A percentile compares a stretch with the other conserved stretches of the same genome.
Evolutionary conservation across 2,113 vertebrate species (phyloP).

Genomic region (Amia ocellicauda): DNA sequence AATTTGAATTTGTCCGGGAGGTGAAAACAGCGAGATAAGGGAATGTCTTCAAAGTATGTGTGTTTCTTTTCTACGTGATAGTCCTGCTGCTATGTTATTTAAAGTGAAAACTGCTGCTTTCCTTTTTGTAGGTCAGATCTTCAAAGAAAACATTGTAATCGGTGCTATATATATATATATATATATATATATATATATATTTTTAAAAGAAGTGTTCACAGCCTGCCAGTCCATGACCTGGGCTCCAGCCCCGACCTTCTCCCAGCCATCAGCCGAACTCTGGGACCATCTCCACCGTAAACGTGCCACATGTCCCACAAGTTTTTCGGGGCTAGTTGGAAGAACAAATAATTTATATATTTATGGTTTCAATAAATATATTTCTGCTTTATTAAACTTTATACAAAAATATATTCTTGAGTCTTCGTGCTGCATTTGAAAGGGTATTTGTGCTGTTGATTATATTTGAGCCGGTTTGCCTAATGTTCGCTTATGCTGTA

Average conservation of each 20-base stretch:
- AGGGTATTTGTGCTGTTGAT: background rate
- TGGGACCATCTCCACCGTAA: background rate
- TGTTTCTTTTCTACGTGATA: too few relatives aligned
- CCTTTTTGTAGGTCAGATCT: conserved; percentile 18
- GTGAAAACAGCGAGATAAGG: too few relatives aligned
- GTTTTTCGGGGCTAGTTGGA: conserved; percentile 33
- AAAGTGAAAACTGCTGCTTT: conserved; percentile 26
- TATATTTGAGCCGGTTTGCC: too few relatives aligned
- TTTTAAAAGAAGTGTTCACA: too few relatives aligned
- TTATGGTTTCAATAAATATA: conserved; percentile 68
- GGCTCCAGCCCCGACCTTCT: too few relatives aligned
- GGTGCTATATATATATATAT: conserved; percentile 46
- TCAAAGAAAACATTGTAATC: conserved; percentile 22
- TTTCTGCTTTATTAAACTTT: conserved; percentile 55
- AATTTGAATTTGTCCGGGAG: too few relatives aligned
- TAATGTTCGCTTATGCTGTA: too few relatives aligned
- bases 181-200: too few relatives aligned
- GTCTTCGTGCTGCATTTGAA: background rate
- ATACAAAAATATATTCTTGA: conserved; percentile 25
- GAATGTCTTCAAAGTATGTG: too few relatives aligned
- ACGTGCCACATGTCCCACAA: background rate
- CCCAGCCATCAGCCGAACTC: background rate
- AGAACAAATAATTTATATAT: conserved; percentile 68
- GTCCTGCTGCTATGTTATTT: conserved; percentile 1
- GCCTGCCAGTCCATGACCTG: background rate